Evolutionary conservation across 2,888 invertebrate species (phyloP).

Genomic region (Deilephila elpenor): DNA sequence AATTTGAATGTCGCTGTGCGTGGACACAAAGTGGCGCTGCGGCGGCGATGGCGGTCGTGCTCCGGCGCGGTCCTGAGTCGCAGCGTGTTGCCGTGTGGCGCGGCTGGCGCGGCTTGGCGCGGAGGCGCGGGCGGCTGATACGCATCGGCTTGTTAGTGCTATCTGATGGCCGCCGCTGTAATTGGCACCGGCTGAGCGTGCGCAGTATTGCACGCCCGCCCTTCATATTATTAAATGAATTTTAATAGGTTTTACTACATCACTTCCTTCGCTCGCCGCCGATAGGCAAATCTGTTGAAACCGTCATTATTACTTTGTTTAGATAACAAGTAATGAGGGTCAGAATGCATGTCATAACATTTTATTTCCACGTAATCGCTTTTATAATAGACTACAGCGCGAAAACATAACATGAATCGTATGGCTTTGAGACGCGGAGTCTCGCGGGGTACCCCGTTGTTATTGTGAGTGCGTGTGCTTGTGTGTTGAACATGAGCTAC

Average conservation of each 20-base stretch:
- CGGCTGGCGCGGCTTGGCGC: slow-evolving; percentile 40
- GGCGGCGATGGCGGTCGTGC: background rate
- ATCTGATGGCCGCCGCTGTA: slow-evolving; percentile 80
- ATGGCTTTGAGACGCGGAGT: too few species aligned
- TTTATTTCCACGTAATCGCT: too few species aligned
- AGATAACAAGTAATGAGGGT: too few species aligned
- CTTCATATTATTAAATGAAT: slow-evolving; percentile 53
- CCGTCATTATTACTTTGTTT: background rate
- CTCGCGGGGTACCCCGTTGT: too few species aligned
- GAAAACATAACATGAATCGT: too few species aligned
- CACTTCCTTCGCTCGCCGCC: slow-evolving; percentile 39
- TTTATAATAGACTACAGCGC: too few species aligned
- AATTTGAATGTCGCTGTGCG: background rate
- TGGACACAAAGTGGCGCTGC: background rate
- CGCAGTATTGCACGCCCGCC: slow-evolving; percentile 55
- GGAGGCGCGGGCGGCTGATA: slow-evolving; percentile 60
- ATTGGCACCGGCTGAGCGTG: slow-evolving; percentile 71
- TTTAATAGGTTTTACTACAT: slow-evolving; percentile 55
- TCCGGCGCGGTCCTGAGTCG: background rate
- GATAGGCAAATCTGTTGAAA: background rate
- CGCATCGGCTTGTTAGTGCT: slow-evolving; percentile 82
- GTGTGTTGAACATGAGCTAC: too few species aligned
- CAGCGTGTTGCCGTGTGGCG: background rate
- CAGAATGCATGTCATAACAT: too few species aligned
- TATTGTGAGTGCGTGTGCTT: too few species aligned